Percentiles rank a stretch among this genome's conserved stretches.
phyloP scores from a whole-genome alignment of 1,140 invertebrate species.

The Trachelipus rathkii region DNA sequence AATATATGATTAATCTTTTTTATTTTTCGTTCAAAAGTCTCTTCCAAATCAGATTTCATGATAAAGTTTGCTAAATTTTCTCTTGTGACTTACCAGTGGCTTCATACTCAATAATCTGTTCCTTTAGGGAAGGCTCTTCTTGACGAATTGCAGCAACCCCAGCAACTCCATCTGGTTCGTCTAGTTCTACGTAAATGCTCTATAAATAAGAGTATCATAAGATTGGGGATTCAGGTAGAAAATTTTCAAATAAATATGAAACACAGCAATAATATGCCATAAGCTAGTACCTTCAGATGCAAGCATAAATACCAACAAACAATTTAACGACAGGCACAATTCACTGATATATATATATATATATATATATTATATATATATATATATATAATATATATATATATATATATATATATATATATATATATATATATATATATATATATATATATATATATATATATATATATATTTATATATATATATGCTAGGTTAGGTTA shows the following conservation, averaged over 20 bases:
- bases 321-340: neutral
- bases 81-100: constrained; percentile 50
- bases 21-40: neutral
- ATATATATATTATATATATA: too few relatives aligned
- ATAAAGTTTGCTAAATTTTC: neutral
- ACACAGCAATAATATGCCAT: neutral
- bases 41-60: neutral
- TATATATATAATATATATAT: too few relatives aligned
- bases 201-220: constrained; percentile 45
- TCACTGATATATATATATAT: too few relatives aligned
- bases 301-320: neutral
- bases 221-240: neutral
- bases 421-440: too few relatives aligned
- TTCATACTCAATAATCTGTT: constrained; percentile 56
- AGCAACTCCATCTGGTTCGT: constrained; percentile 59
- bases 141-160: constrained; percentile 55
- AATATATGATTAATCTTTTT: neutral
- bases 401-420: too few relatives aligned
- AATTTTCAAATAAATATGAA: neutral
- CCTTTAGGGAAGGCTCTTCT: constrained; percentile 52
- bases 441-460: too few relatives aligned
- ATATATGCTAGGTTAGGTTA: too few relatives aligned
- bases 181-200: constrained; percentile 57
- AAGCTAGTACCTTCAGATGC: neutral
- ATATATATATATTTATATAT: too few relatives aligned